Evolutionary conservation across 2,113 vertebrate species (phyloP).

Genomic region (Notechis scutatus): DNA sequence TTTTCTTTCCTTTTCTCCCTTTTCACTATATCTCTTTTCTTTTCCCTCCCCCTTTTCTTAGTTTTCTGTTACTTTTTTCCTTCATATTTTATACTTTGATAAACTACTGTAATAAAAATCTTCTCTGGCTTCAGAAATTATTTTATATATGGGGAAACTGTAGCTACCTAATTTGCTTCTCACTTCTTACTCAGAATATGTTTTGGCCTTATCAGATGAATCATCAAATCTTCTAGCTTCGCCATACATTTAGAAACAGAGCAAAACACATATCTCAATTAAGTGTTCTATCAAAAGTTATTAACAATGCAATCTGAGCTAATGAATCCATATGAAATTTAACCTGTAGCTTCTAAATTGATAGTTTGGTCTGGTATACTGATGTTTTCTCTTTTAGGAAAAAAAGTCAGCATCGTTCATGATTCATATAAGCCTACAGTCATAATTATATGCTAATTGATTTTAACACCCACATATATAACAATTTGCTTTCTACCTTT

Average conservation of each 20-base stretch:
- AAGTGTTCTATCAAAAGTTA: slow-evolving; percentile 52
- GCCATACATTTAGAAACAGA: slow-evolving; percentile 46
- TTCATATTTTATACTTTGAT: neutral
- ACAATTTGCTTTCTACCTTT: slow-evolving; percentile 45
- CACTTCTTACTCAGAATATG: slow-evolving; percentile 59
- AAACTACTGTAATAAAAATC: neutral
- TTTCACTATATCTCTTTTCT: neutral
- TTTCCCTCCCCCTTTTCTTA: neutral
- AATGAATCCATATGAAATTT: slow-evolving; percentile 50
- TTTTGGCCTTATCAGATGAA: slow-evolving; percentile 54
- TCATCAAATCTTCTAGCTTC: slow-evolving; percentile 56
- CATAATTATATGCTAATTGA: slow-evolving; percentile 36
- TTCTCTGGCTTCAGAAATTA: slow-evolving; percentile 35
- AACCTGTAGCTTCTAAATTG: slow-evolving; percentile 34
- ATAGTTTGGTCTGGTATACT: slow-evolving; percentile 47
- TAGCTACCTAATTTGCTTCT: slow-evolving; percentile 38
- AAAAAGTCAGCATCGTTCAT: slow-evolving; percentile 35
- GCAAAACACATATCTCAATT: slow-evolving; percentile 48
- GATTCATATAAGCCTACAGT: slow-evolving; percentile 58
- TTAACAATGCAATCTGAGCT: slow-evolving; percentile 41
- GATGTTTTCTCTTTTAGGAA: slow-evolving; percentile 21
- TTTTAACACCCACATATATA: slow-evolving; percentile 46
- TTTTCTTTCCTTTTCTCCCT: neutral
- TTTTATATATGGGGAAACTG: slow-evolving; percentile 29
- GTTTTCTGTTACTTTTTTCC: neutral